These are phyloP conservation scores for Prosopocoilus inquinatus DNA, from an alignment of 2,888 invertebrate genomes.

Conservation along the genomic window DNA sequence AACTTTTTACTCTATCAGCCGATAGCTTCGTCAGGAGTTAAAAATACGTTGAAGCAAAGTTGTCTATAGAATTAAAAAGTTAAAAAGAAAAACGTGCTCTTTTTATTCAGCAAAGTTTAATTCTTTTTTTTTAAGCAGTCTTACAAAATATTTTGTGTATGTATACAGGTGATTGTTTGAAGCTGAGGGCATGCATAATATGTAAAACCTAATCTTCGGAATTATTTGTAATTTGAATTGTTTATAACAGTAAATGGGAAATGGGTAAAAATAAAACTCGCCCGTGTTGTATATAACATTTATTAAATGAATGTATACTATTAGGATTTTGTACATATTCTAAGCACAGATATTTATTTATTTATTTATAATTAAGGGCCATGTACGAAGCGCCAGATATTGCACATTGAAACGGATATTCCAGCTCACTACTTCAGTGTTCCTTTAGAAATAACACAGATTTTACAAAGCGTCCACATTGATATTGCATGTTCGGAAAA, in stretches of 20 bases:
- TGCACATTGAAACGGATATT: slow-evolving; percentile 17
- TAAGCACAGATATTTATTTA: slow-evolving; percentile 7
- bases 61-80: too few relatives aligned
- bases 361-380: slow-evolving; percentile 4
- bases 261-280: background rate
- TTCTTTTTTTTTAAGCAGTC: too few relatives aligned
- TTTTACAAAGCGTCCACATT: slow-evolving; percentile 30
- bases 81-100: too few relatives aligned
- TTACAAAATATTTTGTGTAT: too few relatives aligned
- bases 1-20: too few relatives aligned
- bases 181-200: too few relatives aligned
- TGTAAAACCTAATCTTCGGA: too few relatives aligned
- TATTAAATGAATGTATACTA: slow-evolving; percentile 9
- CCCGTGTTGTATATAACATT: slow-evolving; percentile 10
- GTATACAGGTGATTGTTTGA: too few relatives aligned
- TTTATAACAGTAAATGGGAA: background rate
- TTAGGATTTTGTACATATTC: slow-evolving; percentile 16
- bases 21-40: too few relatives aligned
- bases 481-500: slow-evolving; percentile 16
- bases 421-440: slow-evolving; percentile 9
- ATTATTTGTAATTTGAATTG: too few relatives aligned
- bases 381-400: slow-evolving; percentile 11
- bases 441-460: slow-evolving; percentile 25
- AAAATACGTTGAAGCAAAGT: too few relatives aligned
- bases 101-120: too few relatives aligned